A percentile compares a stretch with the other conserved stretches of the same genome.
These are phyloP conservation scores for Dysmachus trigonus DNA, from an alignment of 2,888 invertebrate genomes.

Conservation along the genomic window DNA sequence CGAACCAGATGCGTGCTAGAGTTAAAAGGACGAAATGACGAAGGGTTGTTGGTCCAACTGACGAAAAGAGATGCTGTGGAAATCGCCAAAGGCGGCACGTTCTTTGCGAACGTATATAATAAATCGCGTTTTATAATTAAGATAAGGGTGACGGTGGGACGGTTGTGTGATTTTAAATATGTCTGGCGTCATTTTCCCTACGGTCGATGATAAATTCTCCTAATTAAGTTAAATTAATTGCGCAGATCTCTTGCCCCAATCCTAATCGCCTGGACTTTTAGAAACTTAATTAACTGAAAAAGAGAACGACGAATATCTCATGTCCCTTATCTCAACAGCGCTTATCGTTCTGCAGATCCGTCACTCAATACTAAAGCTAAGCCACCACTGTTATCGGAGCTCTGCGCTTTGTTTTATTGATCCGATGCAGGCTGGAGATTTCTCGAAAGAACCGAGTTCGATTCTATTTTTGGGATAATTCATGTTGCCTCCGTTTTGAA, in stretches of 20 bases:
- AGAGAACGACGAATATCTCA: neutral
- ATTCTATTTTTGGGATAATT: neutral
- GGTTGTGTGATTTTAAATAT: neutral
- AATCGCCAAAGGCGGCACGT: neutral
- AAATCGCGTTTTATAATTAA: slow-evolving; percentile 28
- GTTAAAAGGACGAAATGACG: neutral
- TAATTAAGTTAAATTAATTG: slow-evolving; percentile 48
- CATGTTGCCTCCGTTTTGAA: neutral
- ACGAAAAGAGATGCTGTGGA: neutral
- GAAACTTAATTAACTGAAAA: slow-evolving; percentile 24
- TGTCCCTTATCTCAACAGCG: neutral
- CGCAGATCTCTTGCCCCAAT: neutral
- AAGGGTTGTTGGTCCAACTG: neutral
- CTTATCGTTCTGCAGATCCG: neutral
- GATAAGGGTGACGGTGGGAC: neutral
- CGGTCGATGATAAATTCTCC: slow-evolving; percentile 44
- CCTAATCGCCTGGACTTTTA: neutral
- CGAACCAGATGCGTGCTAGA: neutral
- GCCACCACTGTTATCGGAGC: neutral
- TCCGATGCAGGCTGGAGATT: neutral
- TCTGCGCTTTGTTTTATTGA: neutral
- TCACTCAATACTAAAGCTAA: neutral
- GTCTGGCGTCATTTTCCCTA: slow-evolving; percentile 25
- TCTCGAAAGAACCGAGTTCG: neutral
- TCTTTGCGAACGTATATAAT: neutral